Conservation (phyloP, 2,888 invertebrate species). For the Drosophila tanythrix region DNA sequence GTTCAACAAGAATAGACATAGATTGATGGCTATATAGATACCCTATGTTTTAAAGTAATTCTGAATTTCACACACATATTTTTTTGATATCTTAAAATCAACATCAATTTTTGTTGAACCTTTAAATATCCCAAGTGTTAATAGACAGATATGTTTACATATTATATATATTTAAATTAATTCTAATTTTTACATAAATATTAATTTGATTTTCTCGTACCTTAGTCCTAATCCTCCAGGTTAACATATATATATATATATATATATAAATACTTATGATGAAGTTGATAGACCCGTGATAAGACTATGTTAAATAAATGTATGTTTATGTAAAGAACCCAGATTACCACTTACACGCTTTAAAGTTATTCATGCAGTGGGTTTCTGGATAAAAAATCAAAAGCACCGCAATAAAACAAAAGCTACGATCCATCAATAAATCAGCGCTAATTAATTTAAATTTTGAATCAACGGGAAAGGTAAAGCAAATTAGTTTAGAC, state of each 20-base stretch:
- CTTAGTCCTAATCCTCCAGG: not conserved
- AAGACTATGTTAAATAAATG: not conserved
- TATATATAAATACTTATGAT: not conserved
- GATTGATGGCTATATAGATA: not conserved
- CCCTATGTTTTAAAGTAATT: not conserved
- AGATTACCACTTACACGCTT: not conserved
- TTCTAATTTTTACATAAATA: not conserved
- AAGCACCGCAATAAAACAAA: constrained; percentile 22
- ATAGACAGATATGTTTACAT: no score
- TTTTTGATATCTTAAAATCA: not conserved
- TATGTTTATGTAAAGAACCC: not conserved
- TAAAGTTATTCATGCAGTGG: not conserved
- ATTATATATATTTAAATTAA: no score
- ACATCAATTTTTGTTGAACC: not conserved
- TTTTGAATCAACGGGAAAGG: constrained; percentile 45
- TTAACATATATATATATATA: not conserved
- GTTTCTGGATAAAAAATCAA: not conserved
- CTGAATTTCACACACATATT: not conserved
- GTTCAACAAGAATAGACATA: not conserved
- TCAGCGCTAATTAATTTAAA: constrained; percentile 34
- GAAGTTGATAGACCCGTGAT: not conserved
- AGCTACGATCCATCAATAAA: constrained; percentile 12
- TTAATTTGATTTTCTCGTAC: not conserved
- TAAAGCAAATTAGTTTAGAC: constrained; percentile 41
- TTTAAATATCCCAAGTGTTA: no score